These are phyloP conservation scores for Calypte anna DNA, from an alignment of 2,113 vertebrate genomes.

Conservation along the genomic window DNA sequence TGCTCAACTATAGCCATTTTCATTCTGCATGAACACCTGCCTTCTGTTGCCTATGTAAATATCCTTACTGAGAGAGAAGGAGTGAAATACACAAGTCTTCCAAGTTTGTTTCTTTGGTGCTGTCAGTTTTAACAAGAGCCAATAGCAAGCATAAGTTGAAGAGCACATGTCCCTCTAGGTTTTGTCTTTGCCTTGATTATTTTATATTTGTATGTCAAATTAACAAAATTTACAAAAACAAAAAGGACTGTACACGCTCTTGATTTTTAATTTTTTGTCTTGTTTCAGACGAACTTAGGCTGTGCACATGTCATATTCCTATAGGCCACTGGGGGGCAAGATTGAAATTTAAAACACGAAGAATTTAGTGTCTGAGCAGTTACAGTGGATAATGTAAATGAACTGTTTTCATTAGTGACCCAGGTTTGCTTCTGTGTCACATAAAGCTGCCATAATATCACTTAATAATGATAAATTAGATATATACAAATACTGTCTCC, in stretches of 20 bases:
- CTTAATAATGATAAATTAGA: constrained; percentile 53
- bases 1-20: not conserved
- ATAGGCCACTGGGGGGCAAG: not conserved
- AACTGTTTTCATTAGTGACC: not conserved
- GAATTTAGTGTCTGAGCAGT: not conserved
- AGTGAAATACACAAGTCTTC: not conserved
- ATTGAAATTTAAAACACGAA: not conserved
- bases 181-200: not conserved
- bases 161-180: not conserved
- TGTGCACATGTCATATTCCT: not conserved
- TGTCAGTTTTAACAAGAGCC: not conserved
- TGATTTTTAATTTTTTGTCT: not conserved
- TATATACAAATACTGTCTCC: not conserved
- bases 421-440: constrained; percentile 15
- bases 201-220: not conserved
- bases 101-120: not conserved
- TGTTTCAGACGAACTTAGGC: accelerated
- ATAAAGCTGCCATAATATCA: constrained; percentile 60
- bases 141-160: not conserved
- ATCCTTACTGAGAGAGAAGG: not conserved
- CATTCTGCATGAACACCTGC: not conserved
- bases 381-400: not conserved
- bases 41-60: not conserved
- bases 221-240: no score
- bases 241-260: accelerated